Evolutionary conservation across 1,140 invertebrate genomes (phyloP).

Genomic region (Goniozus legneri): DNA sequence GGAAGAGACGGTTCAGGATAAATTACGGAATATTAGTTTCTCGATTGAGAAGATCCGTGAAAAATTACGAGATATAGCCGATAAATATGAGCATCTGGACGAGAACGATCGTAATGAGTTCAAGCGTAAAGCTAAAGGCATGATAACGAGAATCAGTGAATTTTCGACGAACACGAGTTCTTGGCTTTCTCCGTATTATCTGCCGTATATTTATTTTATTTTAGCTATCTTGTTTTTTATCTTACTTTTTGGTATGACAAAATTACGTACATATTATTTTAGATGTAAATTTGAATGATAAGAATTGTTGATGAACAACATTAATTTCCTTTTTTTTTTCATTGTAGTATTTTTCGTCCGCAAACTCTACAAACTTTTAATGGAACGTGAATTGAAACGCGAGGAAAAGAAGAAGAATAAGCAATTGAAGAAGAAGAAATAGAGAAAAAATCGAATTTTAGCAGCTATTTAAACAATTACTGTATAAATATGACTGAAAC

Average conservation of each 20-base stretch:
- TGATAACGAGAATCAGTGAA: conserved; percentile 3
- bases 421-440: conserved; percentile 59
- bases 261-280: background rate
- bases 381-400: conserved; percentile 50
- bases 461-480: too few species aligned
- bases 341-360: conserved; percentile 81
- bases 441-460: background rate
- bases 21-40: conserved; percentile 2
- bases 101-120: conserved; percentile 44
- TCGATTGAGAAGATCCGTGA: conserved; percentile 25
- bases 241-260: conserved; percentile 13
- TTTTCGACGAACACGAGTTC: background rate
- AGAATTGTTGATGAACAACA: background rate
- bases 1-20: conserved; percentile 12
- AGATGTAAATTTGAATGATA: background rate
- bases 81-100: conserved; percentile 40
- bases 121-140: conserved; percentile 32
- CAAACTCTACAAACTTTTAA: conserved; percentile 73
- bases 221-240: conserved; percentile 14
- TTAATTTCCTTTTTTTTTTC: conserved; percentile 28
- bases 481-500: too few species aligned
- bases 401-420: conserved; percentile 61
- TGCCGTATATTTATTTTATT: conserved; percentile 8
- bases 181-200: background rate
- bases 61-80: conserved; percentile 39